Evolutionary conservation across 2,797 vertebrate species (phyloP).

Genomic region (Crax fasciolata): DNA sequence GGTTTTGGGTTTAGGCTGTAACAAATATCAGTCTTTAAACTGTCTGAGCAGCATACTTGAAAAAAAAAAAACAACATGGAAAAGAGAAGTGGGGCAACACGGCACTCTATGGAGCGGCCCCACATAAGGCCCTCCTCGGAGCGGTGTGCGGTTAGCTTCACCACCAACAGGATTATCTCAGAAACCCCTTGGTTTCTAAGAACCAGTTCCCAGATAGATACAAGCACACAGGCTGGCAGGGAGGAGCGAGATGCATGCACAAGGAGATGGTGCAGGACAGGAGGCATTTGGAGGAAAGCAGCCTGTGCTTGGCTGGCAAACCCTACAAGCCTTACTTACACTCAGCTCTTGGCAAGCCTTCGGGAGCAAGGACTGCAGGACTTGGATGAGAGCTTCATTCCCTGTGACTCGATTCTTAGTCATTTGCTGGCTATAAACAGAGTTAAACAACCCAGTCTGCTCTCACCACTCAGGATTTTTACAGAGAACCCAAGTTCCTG

Average conservation of each 20-base stretch:
- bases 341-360: slow-evolving; percentile 43
- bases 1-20: slow-evolving; percentile 1
- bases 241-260: background rate
- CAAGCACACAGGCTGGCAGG: background rate
- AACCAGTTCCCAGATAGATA: background rate
- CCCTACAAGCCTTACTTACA: background rate
- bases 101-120: background rate
- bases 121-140: background rate
- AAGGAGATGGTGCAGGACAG: background rate
- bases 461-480: background rate
- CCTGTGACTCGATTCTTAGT: slow-evolving; percentile 54
- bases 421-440: slow-evolving; percentile 57
- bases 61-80: background rate
- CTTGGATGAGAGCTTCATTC: slow-evolving; percentile 13
- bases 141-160: background rate
- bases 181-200: background rate
- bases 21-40: background rate
- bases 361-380: slow-evolving; percentile 32
- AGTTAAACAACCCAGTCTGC: slow-evolving; percentile 33
- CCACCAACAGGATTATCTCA: background rate
- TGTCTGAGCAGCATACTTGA: background rate
- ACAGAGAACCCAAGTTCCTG: background rate
- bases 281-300: background rate
- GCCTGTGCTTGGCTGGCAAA: slow-evolving; percentile 51
- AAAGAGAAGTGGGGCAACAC: background rate